These are phyloP conservation scores for Muscina levida DNA, from an alignment of 2,888 invertebrate genomes.

Conservation along the genomic window DNA sequence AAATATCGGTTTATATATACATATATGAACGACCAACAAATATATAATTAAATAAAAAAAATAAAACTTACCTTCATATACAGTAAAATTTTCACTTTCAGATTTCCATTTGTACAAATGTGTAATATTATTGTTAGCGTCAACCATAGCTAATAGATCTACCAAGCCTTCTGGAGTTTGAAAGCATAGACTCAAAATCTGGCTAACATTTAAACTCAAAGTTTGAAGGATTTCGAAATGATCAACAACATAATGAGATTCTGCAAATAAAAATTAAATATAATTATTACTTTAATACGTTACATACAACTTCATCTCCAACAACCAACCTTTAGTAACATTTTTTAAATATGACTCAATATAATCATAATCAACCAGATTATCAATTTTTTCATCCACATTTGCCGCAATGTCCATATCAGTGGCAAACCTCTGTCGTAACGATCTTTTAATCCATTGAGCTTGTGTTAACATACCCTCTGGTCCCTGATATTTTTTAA, in stretches of 20 bases:
- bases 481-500: slow-evolving; percentile 70
- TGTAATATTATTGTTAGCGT: slow-evolving; percentile 53
- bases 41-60: too few relatives aligned
- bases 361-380: slow-evolving; percentile 49
- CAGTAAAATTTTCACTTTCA: slow-evolving; percentile 67
- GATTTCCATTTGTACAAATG: slow-evolving; percentile 72
- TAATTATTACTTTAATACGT: not conserved
- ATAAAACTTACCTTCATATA: slow-evolving; percentile 73
- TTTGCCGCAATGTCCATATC: not conserved
- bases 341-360: slow-evolving; percentile 67
- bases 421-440: not conserved
- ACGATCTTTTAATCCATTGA: slow-evolving; percentile 44
- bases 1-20: too few relatives aligned
- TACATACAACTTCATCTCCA: too few relatives aligned
- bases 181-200: slow-evolving; percentile 36
- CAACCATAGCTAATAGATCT: slow-evolving; percentile 71
- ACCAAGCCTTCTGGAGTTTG: slow-evolving; percentile 37
- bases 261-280: slow-evolving; percentile 56
- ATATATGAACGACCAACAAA: too few relatives aligned
- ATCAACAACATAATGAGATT: slow-evolving; percentile 69
- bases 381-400: not conserved
- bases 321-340: slow-evolving; percentile 68
- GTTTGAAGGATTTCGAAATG: slow-evolving; percentile 74
- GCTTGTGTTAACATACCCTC: slow-evolving; percentile 42
- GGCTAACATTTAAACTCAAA: slow-evolving; percentile 62